phyloP scores from a whole-genome alignment of 2,888 invertebrate species.

The Drosophila trichaetosa region DNA sequence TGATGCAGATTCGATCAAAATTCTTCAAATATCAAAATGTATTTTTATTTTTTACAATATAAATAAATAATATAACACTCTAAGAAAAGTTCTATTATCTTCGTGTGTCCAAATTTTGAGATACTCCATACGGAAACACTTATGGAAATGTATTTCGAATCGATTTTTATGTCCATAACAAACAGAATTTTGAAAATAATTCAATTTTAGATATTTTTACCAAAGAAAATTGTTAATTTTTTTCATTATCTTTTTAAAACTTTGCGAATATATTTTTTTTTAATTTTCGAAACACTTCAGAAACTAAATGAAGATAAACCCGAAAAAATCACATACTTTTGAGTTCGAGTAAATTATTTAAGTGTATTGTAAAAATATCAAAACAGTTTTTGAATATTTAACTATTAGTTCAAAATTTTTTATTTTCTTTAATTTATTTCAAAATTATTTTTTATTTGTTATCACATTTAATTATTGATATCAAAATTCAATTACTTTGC shows the following conservation, averaged over 20 bases:
- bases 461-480: conserved; percentile 1
- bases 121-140: not conserved
- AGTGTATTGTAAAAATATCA: not conserved
- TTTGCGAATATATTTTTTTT: not conserved
- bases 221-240: not conserved
- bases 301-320: not conserved
- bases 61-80: not conserved
- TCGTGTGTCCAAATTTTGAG: not conserved
- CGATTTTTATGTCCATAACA: not conserved
- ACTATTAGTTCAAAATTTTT: not conserved
- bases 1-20: too few relatives aligned
- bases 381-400: not conserved
- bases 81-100: not conserved
- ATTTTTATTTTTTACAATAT: too few relatives aligned
- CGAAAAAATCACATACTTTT: not conserved
- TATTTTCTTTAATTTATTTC: not conserved
- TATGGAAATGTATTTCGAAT: not conserved
- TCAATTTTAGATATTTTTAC: not conserved
- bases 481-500: conserved; percentile 17
- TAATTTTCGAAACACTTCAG: not conserved
- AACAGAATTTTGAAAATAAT: not conserved
- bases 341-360: not conserved
- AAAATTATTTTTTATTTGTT: not conserved
- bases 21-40: not conserved
- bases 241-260: not conserved